Evolutionary conservation across 2,113 vertebrate species (phyloP).

Genomic region (Nothocercus julius): DNA sequence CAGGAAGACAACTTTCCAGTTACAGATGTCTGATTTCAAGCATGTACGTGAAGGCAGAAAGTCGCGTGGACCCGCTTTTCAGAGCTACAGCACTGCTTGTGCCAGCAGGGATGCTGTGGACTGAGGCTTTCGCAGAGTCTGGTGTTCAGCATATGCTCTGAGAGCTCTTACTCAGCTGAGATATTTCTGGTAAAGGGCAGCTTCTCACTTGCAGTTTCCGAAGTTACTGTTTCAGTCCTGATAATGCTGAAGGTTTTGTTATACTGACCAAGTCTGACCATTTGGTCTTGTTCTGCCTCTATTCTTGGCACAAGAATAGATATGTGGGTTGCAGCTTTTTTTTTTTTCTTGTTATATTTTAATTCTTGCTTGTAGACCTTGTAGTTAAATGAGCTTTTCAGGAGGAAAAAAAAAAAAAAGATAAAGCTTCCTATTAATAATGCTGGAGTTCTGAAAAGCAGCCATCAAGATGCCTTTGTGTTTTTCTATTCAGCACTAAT

Average conservation of each 20-base stretch:
- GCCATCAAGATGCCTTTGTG: neutral
- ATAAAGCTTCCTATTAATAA: neutral
- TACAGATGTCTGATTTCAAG: neutral
- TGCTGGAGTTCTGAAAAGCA: neutral
- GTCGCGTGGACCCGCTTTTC: constrained; percentile 17
- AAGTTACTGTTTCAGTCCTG: neutral
- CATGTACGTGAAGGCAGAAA: neutral
- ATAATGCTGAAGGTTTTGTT: neutral
- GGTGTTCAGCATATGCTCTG: neutral
- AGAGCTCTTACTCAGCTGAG: neutral
- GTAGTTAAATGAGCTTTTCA: neutral
- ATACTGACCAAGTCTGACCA: neutral
- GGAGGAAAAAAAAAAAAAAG: neutral
- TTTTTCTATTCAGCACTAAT: neutral
- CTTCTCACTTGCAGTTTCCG: neutral
- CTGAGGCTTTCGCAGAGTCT: neutral
- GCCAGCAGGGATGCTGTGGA: neutral
- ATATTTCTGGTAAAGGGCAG: neutral
- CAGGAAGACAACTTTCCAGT: neutral
- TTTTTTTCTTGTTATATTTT: neutral
- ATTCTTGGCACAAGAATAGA: neutral
- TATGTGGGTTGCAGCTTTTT: neutral
- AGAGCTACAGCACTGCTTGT: neutral
- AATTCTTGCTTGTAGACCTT: neutral
- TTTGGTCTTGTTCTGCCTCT: neutral